Conservation (phyloP, 2,113 vertebrate species). For the Caloenas nicobarica region DNA sequence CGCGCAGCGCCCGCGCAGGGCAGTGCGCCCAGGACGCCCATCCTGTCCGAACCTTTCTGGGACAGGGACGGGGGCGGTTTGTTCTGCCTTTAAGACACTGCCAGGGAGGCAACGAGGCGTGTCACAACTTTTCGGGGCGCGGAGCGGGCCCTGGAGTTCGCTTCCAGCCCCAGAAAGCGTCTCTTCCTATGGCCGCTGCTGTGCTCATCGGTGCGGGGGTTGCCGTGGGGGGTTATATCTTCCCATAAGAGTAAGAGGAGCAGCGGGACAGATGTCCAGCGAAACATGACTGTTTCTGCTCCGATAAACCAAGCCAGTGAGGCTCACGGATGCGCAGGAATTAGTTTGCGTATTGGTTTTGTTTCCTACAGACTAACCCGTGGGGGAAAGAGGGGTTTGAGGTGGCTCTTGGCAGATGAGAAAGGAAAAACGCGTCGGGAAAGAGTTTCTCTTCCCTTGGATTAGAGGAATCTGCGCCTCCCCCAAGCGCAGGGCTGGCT, state of each 20-base stretch:
- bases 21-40: accelerated
- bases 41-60: not conserved
- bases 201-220: not conserved
- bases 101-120: not conserved
- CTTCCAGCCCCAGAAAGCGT: not conserved
- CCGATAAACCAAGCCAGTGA: not conserved
- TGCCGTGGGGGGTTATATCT: not conserved
- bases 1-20: accelerated
- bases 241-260: not conserved
- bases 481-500: not conserved
- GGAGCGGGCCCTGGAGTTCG: not conserved
- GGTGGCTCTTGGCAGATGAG: not conserved
- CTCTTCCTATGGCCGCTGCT: not conserved
- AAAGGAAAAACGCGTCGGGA: not conserved
- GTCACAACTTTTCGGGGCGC: not conserved
- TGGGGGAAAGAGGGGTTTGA: not conserved
- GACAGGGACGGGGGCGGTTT: no score
- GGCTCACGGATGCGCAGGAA: not conserved
- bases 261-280: not conserved
- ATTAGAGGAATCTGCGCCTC: not conserved
- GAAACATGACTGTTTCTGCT: not conserved
- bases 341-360: not conserved
- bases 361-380: not conserved
- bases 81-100: not conserved
- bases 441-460: not conserved